A percentile compares a stretch with the other conserved stretches of the same genome.
Evolutionary conservation across 1,140 invertebrate species (phyloP).

Genomic region (Macrostomum lignano): DNA sequence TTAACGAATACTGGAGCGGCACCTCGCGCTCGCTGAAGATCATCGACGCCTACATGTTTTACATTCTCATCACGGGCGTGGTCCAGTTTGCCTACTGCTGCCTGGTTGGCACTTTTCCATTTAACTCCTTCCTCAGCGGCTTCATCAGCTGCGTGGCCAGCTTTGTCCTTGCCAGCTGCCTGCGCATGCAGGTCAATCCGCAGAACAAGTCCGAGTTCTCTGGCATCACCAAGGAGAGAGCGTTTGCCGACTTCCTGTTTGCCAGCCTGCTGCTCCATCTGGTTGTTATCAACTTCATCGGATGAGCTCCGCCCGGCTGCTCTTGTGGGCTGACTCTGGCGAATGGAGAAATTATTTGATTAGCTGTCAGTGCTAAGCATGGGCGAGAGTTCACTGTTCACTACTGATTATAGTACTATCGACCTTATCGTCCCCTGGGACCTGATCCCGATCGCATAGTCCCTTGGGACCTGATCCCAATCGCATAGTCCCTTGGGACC

Average conservation of each 20-base stretch:
- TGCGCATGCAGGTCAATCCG: slow-evolving; percentile 82
- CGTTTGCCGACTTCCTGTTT: slow-evolving; percentile 95
- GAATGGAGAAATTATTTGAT: no score
- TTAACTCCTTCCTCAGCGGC: slow-evolving; percentile 92
- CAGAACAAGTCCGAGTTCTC: slow-evolving; percentile 72
- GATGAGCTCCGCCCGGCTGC: no score
- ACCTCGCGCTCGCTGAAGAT: slow-evolving; percentile 79
- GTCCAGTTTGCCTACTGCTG: slow-evolving; percentile 86
- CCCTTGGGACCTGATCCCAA: no score
- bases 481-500: no score
- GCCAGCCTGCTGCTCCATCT: slow-evolving; percentile 81
- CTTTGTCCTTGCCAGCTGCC: slow-evolving; percentile 73
- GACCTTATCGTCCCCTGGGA: no score
- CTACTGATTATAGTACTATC: no score
- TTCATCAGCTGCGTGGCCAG: slow-evolving; percentile 89
- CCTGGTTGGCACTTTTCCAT: slow-evolving; percentile 89
- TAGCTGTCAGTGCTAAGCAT: no score
- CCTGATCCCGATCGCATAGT: no score
- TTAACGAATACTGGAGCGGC: slow-evolving; percentile 49
- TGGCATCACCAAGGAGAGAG: slow-evolving; percentile 69
- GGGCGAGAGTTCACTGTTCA: no score
- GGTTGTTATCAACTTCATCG: slow-evolving; percentile 95
- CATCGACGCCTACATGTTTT: slow-evolving; percentile 78
- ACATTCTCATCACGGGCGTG: slow-evolving; percentile 76
- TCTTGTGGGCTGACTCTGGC: no score